Evolutionary conservation across 2,888 invertebrate genomes (phyloP), one percentile per base, ranked within the genome.

Genomic region (Miltochrista miniata): DNA sequence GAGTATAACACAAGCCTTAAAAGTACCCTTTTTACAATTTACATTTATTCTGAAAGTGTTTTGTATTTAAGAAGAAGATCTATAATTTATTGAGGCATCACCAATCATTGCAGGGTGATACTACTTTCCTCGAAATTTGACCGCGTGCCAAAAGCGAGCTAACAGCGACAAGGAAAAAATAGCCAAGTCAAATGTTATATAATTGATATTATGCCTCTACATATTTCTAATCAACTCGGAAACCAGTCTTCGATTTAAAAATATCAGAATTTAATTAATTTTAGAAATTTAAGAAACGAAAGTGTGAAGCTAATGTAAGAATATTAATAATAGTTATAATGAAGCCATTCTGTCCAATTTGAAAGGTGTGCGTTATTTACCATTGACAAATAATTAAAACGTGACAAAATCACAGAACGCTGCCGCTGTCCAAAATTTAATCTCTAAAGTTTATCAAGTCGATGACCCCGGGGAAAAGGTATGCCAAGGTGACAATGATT

Each of bases 161-260:
- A 83, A 83, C 83, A 77, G 79, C 81, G 82, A 79, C 81, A 76
- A 79, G 82, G 81, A 85, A 89, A 89, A 89, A 90, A 89, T 88
- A 87, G 81, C 80, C 75, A 70, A 86, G 87, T 87, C 85, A 81
- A 80, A 79, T 72, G 72, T 87, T 86, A 75, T 76, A 75, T 73
- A 79, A 78, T 64, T 59, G 63, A 70, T 72, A 72, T 70, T 68
- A 73, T 62, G 58, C 66, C 63, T 76, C 72, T 72, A 74, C 67
- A 68, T 66, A 63, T 70, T 65, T 69, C 51, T 55, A 56, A 61
- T 64, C 45, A 59, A 57, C 41, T 56, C 45, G 35, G 50, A 40
- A 48, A 51, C 30, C 36, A 51, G 54, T 53, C 45, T 7, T 31
- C 31, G 11, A 7, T 31, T 7, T 31, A 11, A 31, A 31, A 10